Evolutionary conservation across 1,140 invertebrate species (phyloP).

Genomic region (Euwallacea fornicatus): DNA sequence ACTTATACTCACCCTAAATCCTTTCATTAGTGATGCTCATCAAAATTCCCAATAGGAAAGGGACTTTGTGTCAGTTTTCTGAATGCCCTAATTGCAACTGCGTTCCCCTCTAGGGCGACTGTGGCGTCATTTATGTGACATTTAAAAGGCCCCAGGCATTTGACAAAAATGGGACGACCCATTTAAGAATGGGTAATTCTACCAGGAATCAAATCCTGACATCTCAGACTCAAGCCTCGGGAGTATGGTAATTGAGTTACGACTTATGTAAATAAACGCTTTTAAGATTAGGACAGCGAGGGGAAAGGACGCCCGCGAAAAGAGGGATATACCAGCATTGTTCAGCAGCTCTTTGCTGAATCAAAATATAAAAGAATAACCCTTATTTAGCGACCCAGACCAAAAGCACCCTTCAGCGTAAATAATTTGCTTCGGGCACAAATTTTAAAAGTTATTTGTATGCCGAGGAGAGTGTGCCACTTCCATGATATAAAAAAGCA

Average conservation of each 20-base stretch:
- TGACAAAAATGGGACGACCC: constrained; percentile 9
- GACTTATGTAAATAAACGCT: too few relatives aligned
- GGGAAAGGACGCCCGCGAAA: too few relatives aligned
- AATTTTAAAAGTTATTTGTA: constrained; percentile 40
- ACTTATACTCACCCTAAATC: background rate
- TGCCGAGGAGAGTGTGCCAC: constrained; percentile 33
- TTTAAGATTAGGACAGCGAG: too few relatives aligned
- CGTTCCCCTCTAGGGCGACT: background rate
- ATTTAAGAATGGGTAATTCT: constrained; percentile 14
- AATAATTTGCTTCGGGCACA: constrained; percentile 35
- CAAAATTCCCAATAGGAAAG: constrained; percentile 28
- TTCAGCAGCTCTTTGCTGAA: too few relatives aligned
- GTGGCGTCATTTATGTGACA: constrained; percentile 21
- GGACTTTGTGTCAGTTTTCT: constrained; percentile 35
- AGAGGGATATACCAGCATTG: too few relatives aligned
- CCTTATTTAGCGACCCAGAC: constrained; percentile 5
- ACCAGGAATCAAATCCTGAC: background rate
- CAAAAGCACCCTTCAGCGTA: constrained; percentile 20
- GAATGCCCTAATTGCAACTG: constrained; percentile 32
- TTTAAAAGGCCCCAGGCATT: constrained; percentile 25
- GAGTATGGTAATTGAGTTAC: too few relatives aligned
- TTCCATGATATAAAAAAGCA: constrained; percentile 28
- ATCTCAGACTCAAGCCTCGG: too few relatives aligned
- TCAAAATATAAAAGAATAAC: background rate
- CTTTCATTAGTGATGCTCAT: constrained; percentile 21